Conservation (phyloP, 2,113 vertebrate genomes). For the Ptilonorhynchus violaceus region DNA sequence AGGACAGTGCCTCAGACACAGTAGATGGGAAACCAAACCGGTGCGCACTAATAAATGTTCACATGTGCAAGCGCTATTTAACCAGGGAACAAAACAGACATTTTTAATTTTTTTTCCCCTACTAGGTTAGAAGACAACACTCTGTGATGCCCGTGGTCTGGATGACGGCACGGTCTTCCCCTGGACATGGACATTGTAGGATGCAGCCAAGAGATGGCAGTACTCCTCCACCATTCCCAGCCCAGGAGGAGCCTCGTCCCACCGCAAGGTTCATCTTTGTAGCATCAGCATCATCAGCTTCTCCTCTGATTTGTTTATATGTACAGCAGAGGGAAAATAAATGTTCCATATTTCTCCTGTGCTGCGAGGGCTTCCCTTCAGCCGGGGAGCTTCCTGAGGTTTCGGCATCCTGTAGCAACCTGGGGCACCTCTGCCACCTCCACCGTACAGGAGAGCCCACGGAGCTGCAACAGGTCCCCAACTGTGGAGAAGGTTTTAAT, state of each 20-base stretch:
- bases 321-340: not conserved
- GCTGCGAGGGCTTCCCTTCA: not conserved
- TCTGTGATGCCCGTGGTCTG: not conserved
- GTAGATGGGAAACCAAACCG: not conserved
- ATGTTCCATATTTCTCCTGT: not conserved
- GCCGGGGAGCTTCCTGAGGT: not conserved
- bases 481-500: constrained; percentile 42
- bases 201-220: constrained; percentile 73
- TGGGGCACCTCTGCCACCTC: not conserved
- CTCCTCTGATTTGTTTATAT: constrained; percentile 21
- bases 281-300: not conserved
- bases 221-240: constrained; percentile 41
- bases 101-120: rapidly evolving
- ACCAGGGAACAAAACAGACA: not conserved
- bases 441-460: not conserved
- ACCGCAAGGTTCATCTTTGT: not conserved
- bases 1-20: not conserved
- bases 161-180: not conserved
- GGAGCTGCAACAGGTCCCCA: not conserved
- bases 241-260: too few species aligned
- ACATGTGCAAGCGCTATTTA: not conserved
- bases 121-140: not conserved
- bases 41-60: not conserved
- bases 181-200: not conserved
- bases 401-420: not conserved